phyloP scores from a whole-genome alignment of 1,140 invertebrate genomes.

The Drosophila pectinifera region DNA sequence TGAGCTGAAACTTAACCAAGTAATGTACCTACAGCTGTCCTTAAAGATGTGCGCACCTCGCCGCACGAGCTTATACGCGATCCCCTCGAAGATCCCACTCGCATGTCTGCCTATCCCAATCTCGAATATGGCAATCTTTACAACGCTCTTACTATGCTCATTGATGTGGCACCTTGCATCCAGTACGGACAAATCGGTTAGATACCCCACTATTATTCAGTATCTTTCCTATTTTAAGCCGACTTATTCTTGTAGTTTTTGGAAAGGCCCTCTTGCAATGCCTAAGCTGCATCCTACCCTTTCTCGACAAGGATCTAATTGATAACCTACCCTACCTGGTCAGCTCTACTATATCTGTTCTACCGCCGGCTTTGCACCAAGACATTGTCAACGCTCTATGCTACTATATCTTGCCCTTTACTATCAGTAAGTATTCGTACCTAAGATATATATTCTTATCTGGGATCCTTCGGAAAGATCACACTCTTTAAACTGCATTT shows the following conservation, averaged over 20 bases:
- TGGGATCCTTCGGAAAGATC: no score
- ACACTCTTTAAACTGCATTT: no score
- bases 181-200: conserved; percentile 93
- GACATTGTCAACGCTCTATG: conserved; percentile 98
- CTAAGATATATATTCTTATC: no score
- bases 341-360: conserved; percentile 95
- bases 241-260: conserved; percentile 89
- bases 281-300: conserved; percentile 96
- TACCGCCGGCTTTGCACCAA: conserved; percentile 96
- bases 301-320: conserved; percentile 97
- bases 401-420: conserved; percentile 98
- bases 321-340: conserved; percentile 97
- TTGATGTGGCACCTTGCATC: conserved; percentile 93
- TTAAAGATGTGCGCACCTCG: conserved; percentile 97
- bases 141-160: conserved; percentile 92
- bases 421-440: conserved; percentile 90
- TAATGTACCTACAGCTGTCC: no score
- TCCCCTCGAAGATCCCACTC: conserved; percentile 92
- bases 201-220: neutral
- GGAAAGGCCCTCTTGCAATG: conserved; percentile 96
- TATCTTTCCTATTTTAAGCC: neutral
- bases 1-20: no score
- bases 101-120: conserved; percentile 96
- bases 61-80: conserved; percentile 95
- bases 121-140: conserved; percentile 98